phyloP scores from a whole-genome alignment of 2,113 vertebrate genomes.

The Pterocles gutturalis region DNA sequence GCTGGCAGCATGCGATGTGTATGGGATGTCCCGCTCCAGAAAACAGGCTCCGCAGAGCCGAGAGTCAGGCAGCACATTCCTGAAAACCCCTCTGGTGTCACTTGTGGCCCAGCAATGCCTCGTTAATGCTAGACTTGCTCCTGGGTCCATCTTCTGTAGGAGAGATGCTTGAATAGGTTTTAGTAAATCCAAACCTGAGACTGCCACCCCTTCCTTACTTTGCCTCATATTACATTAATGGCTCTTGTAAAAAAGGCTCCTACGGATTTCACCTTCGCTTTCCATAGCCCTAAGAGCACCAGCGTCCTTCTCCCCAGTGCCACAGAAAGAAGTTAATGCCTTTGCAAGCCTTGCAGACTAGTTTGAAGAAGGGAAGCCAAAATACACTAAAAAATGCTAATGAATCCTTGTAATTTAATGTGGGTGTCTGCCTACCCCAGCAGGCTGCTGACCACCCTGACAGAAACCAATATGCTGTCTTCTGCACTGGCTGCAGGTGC shows the following conservation, averaged over 20 bases:
- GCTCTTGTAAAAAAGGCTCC: neutral
- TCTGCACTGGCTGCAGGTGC: neutral
- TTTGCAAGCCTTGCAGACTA: neutral
- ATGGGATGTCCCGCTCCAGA: neutral
- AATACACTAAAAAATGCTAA: neutral
- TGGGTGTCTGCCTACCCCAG: neutral
- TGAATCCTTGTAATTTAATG: neutral
- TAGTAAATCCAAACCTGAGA: neutral
- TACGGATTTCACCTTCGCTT: neutral
- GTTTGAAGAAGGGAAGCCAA: neutral
- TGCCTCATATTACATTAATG: neutral
- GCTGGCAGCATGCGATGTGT: neutral
- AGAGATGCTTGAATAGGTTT: neutral
- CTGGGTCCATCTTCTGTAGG: neutral
- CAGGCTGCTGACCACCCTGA: neutral
- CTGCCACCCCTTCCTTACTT: neutral
- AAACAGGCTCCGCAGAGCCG: neutral
- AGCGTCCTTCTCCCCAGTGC: neutral
- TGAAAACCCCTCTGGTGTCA: neutral
- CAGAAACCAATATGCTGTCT: neutral
- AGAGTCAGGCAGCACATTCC: neutral
- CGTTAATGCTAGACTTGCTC: neutral
- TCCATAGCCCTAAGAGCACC: neutral
- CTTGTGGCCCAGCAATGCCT: neutral
- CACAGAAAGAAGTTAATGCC: neutral